A percentile compares a stretch with the other conserved stretches of the same genome.
phyloP scores from a whole-genome alignment of 2,888 invertebrate genomes.

The Perithous albicinctus region DNA sequence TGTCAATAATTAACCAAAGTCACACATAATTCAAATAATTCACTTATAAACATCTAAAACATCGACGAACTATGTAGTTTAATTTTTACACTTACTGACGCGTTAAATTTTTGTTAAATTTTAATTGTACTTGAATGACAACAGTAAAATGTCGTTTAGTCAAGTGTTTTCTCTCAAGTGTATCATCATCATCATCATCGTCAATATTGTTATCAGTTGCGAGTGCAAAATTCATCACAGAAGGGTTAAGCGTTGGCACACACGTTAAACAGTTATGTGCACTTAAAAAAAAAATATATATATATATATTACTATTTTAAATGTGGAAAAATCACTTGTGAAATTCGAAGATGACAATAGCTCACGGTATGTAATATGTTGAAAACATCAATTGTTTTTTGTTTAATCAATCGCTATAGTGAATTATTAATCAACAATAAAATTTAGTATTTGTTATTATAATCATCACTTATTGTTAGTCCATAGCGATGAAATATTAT shows the following conservation, averaged over 20 bases:
- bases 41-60: not conserved
- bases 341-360: not conserved
- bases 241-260: constrained; percentile 41
- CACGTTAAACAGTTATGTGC: constrained; percentile 33
- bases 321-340: not conserved
- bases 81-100: not conserved
- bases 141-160: constrained; percentile 23
- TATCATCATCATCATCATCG: not conserved
- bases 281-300: too few relatives aligned
- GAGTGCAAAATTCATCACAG: constrained; percentile 29
- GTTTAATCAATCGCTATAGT: not conserved
- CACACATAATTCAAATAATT: not conserved
- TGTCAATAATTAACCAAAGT: not conserved
- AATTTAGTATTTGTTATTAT: not conserved
- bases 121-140: not conserved
- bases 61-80: not conserved
- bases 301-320: not conserved
- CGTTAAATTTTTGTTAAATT: not conserved
- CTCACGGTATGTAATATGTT: constrained; percentile 1
- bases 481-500: too few relatives aligned
- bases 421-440: not conserved
- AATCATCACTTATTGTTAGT: too few relatives aligned
- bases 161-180: not conserved
- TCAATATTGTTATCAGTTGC: not conserved
- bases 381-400: not conserved